Base-by-base conservation (phyloP, 2,797 vertebrate species). In the Siniperca scherzeri region DNA sequence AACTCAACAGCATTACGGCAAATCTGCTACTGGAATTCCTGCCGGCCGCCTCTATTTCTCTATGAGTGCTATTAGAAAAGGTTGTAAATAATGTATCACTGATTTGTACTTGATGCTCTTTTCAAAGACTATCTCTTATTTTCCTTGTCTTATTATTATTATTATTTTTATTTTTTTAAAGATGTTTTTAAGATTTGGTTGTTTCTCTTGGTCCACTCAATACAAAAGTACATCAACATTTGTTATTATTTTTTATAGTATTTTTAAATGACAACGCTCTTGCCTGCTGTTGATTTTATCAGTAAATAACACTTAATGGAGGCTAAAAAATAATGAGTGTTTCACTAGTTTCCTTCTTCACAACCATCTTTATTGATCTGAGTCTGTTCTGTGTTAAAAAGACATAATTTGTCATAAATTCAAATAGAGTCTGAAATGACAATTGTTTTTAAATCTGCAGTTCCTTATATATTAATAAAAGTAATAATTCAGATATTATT, bases 1-100 rank as follows among this genome's bases (percentile, higher is more conserved):
- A 92, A 89, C 85, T 88, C 90, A 67, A 73, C 76, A 83, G 88
- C 75, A 77, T 79, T 87, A 80, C 67, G 53, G 52, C 71, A 81
- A 77, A 86, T 66, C 70, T 87, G 77, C 84, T 38, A 13, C 78
- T 68, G 78, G 83, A 85, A 65, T 77, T 82, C 76, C 69, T 67
- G 60, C 78, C 72, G 56, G 62, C n/a, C n/a, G 59, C 8, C 22
- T 74, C 50, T 42, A n/a, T 74, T 82, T 86, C 60, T 77, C 42
- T 14, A 65, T 0, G 10, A 76, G 81, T 67, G 67, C 30, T 61
- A 12, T 77, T 30, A 60, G 3, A 40, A 76, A 74, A 55, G 19
- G 16, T 60, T 84, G 69, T 56, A 87, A 81, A 82, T 80, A 77
- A 19, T 17, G 25, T 4, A 30, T 10, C 25, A 53, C 2, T 70